Evolutionary conservation across 2,797 vertebrate genomes (phyloP), one percentile per base, ranked within the genome.

Genomic region (Uromys caudimaculatus): DNA sequence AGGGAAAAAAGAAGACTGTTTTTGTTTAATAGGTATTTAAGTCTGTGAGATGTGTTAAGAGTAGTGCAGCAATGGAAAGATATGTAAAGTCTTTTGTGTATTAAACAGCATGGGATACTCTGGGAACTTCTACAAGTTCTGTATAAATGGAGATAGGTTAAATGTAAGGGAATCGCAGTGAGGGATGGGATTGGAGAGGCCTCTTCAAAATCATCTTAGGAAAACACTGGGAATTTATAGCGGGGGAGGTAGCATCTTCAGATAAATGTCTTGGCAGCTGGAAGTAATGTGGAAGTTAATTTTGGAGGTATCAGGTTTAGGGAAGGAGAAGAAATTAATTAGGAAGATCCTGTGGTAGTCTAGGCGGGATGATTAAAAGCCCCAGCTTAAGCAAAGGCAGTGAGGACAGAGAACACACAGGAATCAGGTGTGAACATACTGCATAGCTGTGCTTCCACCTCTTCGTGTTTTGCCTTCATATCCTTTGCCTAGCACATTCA

Each of bases 251-350:
- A 73, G 32, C 32, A 62, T 89, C 21, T 94, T 86, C 16, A 91
- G 54, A 92, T 79, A 35, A 29, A 0, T 92, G 38, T 90, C 79
- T 91, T 79, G 32, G 88, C 85, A 41, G 92, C 29, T 96, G 56
- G 35, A 77, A 41, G 60, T 85, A 83, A 35, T 77, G 13, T 58
- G 16, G 50, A 93, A 19, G 41, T 44, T 81, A 50, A 73, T 89
- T 95, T 90, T 96, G 56, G 44, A 96, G 38, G 64, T 27, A 69
- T 95, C 84, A 67, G 27, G 60, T 50, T 93, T 62, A 64, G 8
- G 52, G 85, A 92, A 92, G 56, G 38, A 83, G 95, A 94, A 91
- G 76, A 95, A 89, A 60, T 84, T 52, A 93, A 14, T 85, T 75
- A 64, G 78, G 60, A 93, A 67, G 5, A 77, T 44, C n/a, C 11